Evolutionary conservation across 2,888 invertebrate genomes (phyloP), one percentile per base, ranked within the genome.

Genomic region (Hydroisotoma schaefferi): DNA sequence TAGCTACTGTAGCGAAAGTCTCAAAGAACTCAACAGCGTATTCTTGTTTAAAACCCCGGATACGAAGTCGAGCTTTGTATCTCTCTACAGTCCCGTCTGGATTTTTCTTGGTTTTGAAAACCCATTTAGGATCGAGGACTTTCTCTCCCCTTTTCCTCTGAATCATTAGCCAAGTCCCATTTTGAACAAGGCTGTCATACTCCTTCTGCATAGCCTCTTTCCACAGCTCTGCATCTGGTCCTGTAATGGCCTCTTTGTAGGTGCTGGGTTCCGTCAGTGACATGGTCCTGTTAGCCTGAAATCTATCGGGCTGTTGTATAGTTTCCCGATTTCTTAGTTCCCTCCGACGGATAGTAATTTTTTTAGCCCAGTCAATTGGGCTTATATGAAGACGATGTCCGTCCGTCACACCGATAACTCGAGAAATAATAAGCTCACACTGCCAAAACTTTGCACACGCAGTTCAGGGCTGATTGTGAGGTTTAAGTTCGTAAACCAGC

Each of bases 21-120:
- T 63, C 60, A 12, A n/a, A 4, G 37, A 52, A 66, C 43, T 63
- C 67, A 1, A 60, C 33, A 29, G 60, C 61, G 15, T 53, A 2
- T 4, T 23, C 28, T 40, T 67, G 67, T 6, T 2, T 25, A 25
- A 26, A 63, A 1, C 67, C 67, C 20, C 27, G 38, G 5, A 56
- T 40, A 0, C 63, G 59, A 1, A 63, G 40, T 12, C 65, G 25
- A 3, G 65, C 65, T 28, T 65, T 65, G 48, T 22, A 62, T 2
- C 44, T 25, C 2, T 22, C 40, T 2, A 56, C 20, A 10, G 0
- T 44, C n/a, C 54, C 48, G 10, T 54, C 46, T 25, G 29, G 18
- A 15, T 27, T 55, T 2, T 2, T n/a, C 49, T 64, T 57, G 0
- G 38, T 8, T 25, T 55, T 63, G 47, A 22, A 60, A 1, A 63